Conservation (phyloP, 2,113 vertebrate species). For the rabbit (Oryctolagus cuniculus) region DNA sequence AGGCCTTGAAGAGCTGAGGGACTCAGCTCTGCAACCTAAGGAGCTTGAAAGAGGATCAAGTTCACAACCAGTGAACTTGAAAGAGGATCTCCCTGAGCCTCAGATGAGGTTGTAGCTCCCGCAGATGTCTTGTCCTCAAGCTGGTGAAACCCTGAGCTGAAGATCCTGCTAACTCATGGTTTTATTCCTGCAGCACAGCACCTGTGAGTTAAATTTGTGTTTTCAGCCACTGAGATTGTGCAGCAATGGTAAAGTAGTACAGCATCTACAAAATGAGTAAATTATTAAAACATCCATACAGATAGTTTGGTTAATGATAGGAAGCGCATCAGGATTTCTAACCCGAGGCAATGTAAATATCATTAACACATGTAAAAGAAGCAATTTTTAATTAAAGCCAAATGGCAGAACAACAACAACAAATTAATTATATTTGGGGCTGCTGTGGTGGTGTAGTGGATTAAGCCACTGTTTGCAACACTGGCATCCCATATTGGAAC, state of each 20-base stretch:
- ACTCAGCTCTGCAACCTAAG: background rate
- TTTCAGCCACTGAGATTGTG: background rate
- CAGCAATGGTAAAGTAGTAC: background rate
- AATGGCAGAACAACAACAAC: background rate
- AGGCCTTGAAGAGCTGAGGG: background rate
- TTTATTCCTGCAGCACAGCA: background rate
- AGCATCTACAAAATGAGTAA: background rate
- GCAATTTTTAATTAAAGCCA: background rate
- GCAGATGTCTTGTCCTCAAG: background rate
- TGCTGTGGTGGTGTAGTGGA: no score
- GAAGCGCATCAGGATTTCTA: background rate
- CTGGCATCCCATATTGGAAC: no score
- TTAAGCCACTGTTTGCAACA: no score
- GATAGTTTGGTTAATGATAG: background rate
- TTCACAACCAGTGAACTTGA: background rate
- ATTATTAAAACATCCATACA: background rate
- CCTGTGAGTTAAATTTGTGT: background rate
- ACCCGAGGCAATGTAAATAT: background rate
- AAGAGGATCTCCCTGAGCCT: background rate
- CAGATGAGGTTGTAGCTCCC: background rate
- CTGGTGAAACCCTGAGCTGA: background rate
- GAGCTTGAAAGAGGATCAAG: background rate
- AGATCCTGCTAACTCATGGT: accelerated
- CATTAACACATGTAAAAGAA: background rate
- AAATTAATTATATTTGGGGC: background rate